A percentile compares a stretch with the other conserved stretches of the same genome.
phyloP scores from a whole-genome alignment of 1,140 invertebrate genomes.

The Hyposmocoma kahamanoa region DNA sequence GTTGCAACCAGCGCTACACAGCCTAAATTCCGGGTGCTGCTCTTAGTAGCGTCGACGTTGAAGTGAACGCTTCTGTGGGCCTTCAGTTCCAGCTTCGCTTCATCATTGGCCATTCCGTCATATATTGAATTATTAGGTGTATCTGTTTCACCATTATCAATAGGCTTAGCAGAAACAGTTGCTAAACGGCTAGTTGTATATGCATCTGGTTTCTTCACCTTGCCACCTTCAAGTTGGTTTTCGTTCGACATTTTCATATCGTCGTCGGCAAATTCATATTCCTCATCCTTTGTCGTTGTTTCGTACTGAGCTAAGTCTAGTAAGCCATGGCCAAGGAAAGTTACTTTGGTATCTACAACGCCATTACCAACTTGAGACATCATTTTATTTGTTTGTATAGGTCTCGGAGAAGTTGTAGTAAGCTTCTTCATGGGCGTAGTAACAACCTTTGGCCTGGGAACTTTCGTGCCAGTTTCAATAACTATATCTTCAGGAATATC shows the following conservation, averaged over 20 bases:
- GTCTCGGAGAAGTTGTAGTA: slow-evolving; percentile 1
- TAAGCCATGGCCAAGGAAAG: not conserved
- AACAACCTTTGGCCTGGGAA: not conserved
- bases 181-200: slow-evolving; percentile 47
- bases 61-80: slow-evolving; percentile 49
- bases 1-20: slow-evolving; percentile 23
- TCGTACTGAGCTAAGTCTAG: slow-evolving; percentile 8
- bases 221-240: slow-evolving; percentile 1
- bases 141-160: slow-evolving; percentile 30
- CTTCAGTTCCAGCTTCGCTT: slow-evolving; percentile 50
- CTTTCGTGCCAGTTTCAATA: not conserved
- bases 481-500: not conserved
- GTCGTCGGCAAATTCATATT: slow-evolving; percentile 8
- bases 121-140: too few relatives aligned
- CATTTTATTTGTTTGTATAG: not conserved
- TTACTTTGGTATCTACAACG: not conserved
- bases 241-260: slow-evolving; percentile 11
- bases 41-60: slow-evolving; percentile 17
- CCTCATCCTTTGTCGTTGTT: slow-evolving; percentile 8
- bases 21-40: slow-evolving; percentile 27
- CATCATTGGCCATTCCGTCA: slow-evolving; percentile 50
- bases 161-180: slow-evolving; percentile 55
- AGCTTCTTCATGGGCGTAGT: slow-evolving; percentile 6
- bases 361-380: not conserved
- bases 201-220: not conserved